A percentile compares a stretch with the other conserved stretches of the same genome.
Conservation (phyloP, 1,140 invertebrate genomes). For the Cydia splendana region DNA sequence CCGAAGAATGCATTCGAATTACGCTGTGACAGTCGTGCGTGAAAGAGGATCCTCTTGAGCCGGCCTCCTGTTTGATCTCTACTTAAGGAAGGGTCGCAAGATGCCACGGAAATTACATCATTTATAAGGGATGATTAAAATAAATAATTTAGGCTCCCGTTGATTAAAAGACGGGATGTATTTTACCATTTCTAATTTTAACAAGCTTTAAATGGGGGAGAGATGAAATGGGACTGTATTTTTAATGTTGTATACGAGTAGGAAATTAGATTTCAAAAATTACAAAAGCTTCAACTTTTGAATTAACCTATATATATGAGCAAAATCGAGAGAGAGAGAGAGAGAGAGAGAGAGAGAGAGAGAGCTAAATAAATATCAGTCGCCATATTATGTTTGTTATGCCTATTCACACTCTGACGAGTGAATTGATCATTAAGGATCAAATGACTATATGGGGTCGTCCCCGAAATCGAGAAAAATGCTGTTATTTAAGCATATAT, state of each 20-base stretch:
- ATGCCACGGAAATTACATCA: conserved; percentile 7
- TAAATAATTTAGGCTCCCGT: conserved; percentile 7
- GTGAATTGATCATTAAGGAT: too few species aligned
- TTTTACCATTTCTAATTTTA: background rate
- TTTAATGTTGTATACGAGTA: background rate
- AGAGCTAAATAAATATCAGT: too few species aligned
- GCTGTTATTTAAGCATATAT: too few species aligned
- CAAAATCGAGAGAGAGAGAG: too few species aligned
- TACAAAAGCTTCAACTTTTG: background rate
- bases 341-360: too few species aligned
- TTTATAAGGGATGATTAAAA: conserved; percentile 2
- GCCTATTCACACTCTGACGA: too few species aligned
- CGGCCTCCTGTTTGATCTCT: background rate
- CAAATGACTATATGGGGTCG: too few species aligned
- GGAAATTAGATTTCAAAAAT: background rate
- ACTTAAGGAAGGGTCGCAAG: background rate
- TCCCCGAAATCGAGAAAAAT: too few species aligned
- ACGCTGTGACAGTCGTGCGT: background rate
- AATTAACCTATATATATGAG: too few species aligned
- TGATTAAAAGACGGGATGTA: conserved; percentile 11
- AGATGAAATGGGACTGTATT: background rate
- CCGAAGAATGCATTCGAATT: too few species aligned
- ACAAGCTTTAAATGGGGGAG: background rate
- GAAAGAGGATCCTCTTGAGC: background rate
- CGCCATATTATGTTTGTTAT: too few species aligned